phyloP scores from a whole-genome alignment of 2,113 vertebrate genomes.

The Geococcyx californianus region DNA sequence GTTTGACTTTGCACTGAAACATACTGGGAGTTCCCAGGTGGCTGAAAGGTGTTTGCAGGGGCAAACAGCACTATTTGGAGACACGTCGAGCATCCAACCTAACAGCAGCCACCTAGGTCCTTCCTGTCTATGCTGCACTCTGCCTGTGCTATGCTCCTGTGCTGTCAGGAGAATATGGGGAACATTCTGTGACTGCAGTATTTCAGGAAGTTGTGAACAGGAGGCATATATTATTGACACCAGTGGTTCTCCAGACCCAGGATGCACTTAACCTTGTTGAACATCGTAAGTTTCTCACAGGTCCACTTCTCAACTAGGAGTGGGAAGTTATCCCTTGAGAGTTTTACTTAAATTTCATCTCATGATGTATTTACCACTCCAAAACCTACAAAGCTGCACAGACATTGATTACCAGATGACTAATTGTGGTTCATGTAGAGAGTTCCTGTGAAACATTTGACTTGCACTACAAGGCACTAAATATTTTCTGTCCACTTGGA shows the following conservation, averaged over 20 bases:
- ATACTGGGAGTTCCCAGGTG: not conserved
- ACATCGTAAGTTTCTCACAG: too few relatives aligned
- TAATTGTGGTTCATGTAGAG: not conserved
- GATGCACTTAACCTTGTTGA: too few relatives aligned
- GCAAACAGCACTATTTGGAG: too few relatives aligned
- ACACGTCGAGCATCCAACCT: not conserved
- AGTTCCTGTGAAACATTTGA: not conserved
- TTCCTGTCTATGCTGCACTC: not conserved
- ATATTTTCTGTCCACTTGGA: not conserved
- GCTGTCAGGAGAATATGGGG: not conserved
- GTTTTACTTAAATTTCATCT: not conserved
- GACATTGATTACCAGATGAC: not conserved
- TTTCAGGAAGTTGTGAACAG: not conserved
- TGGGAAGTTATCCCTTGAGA: not conserved
- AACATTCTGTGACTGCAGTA: not conserved
- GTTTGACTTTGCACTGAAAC: not conserved
- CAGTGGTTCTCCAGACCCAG: too few relatives aligned
- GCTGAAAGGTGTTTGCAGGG: not conserved
- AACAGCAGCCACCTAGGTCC: not conserved
- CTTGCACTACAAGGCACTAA: not conserved
- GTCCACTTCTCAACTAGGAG: not conserved
- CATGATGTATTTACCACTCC: not conserved
- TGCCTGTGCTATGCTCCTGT: not conserved
- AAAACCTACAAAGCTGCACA: not conserved
- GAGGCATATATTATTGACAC: too few relatives aligned